Evolutionary conservation across 2,888 invertebrate genomes (phyloP), one percentile per base, ranked within the genome.

Genomic region (Gibbula magus): DNA sequence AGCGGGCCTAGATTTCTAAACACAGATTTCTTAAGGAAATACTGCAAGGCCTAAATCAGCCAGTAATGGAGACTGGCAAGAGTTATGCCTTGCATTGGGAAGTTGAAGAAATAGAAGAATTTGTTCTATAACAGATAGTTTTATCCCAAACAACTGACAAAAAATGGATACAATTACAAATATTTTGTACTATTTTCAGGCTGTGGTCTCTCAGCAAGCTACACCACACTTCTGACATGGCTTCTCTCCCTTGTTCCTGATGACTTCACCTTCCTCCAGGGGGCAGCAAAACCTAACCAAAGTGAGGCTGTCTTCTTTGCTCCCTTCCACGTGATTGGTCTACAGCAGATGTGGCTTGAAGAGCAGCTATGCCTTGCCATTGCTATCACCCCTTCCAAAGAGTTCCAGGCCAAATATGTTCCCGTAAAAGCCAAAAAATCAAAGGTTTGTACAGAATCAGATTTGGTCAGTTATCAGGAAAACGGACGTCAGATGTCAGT

Each of bases 261-360:
- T 22, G 85, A 90, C 82, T 89, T 88, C 81, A 82, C 82, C 66
- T 88, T 86, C 79, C 83, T 89, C 25, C 82, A 86, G 67, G 81
- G 81, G 76, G 76, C 76, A 35, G 74, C 45, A 54, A 2, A 7
- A n/a, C 75, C 61, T 2, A 39, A 32, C 13, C 67, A 67, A 20
- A 51, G n/a, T n/a, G 35, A 35, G n/a, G 75, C 5, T 22, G 73
- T 77, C 22, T 79, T 74, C 53, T 77, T 51, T 13, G 80, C 80
- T 1, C 90, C 90, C 7, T 91, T 91, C 82, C 85, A 88, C 79
- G 91, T 92, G 25, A 77, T 92, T 7, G 91, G 91, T 1, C 77
- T 91, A 35, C 91, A 92, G 81, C 91, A 92, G 86, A 80, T 90
- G 83, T 86, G 88, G 80, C 67, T 90, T 66, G 88, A 91, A 67